These are phyloP conservation scores for Pogonophryne albipinna DNA, from an alignment of 2,797 vertebrate genomes.

Conservation along the genomic window DNA sequence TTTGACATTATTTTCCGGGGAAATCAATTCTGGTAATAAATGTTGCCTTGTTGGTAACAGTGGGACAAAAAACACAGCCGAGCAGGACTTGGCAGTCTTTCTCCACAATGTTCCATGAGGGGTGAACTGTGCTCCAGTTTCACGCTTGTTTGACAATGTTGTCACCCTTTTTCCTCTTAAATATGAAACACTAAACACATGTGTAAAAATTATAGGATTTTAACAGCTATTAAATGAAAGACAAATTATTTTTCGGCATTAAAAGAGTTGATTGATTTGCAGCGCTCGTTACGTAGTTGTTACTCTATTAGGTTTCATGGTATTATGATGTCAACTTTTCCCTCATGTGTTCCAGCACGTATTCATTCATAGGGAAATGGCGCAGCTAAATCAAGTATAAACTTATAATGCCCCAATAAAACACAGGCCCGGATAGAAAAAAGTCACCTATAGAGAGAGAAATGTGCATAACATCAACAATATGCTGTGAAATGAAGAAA, in stretches of 20 bases:
- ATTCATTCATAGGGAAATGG: slow-evolving; percentile 77
- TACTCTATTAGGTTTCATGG: slow-evolving; percentile 76
- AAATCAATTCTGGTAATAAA: slow-evolving; percentile 68
- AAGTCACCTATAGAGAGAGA: slow-evolving; percentile 75
- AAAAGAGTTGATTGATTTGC: slow-evolving; percentile 83
- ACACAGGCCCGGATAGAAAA: slow-evolving; percentile 52
- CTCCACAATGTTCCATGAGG: slow-evolving; percentile 65
- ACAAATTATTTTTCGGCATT: slow-evolving; percentile 77
- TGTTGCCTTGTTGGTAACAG: slow-evolving; percentile 69
- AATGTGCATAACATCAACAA: slow-evolving; percentile 85
- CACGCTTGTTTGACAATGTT: slow-evolving; percentile 82
- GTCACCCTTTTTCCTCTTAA: slow-evolving; percentile 83
- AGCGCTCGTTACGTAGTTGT: slow-evolving; percentile 75
- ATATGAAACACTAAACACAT: slow-evolving; percentile 83
- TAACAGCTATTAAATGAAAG: slow-evolving; percentile 77
- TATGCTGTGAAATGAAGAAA: slow-evolving; percentile 83
- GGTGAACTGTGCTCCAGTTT: slow-evolving; percentile 75
- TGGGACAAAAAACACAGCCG: slow-evolving; percentile 62
- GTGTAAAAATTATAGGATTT: slow-evolving; percentile 72
- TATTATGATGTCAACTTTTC: slow-evolving; percentile 83
- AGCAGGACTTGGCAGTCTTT: slow-evolving; percentile 62
- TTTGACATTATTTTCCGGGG: slow-evolving; percentile 1
- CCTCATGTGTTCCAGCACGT: slow-evolving; percentile 59
- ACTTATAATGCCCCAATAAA: slow-evolving; percentile 76
- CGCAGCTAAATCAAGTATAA: slow-evolving; percentile 77